Evolutionary conservation across 2,888 invertebrate species (phyloP).

Genomic region (Eristalinus sepulchralis): DNA sequence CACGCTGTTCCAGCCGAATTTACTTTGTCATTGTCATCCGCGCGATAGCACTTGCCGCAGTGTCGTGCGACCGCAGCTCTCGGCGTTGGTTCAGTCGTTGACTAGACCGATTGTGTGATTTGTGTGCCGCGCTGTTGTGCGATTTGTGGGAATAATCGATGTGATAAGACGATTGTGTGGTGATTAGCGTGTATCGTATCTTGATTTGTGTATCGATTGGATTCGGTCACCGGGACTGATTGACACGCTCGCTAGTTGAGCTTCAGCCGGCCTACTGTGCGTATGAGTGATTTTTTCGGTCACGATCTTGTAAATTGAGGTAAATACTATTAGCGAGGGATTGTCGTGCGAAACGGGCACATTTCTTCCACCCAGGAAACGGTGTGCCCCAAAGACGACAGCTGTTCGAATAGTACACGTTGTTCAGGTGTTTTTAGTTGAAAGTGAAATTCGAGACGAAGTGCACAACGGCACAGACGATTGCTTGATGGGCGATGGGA

Average conservation of each 20-base stretch:
- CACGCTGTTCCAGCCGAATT: constrained; percentile 27
- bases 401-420: neutral
- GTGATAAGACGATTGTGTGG: constrained; percentile 31
- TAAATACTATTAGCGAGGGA: neutral
- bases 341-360: neutral
- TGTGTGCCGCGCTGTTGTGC: constrained; percentile 14
- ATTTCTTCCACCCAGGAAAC: neutral
- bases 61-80: neutral
- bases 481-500: neutral
- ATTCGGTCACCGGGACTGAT: constrained; percentile 13
- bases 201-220: constrained; percentile 31
- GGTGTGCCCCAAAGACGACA: neutral
- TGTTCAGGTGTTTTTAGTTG: neutral
- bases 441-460: constrained; percentile 13
- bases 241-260: constrained; percentile 30
- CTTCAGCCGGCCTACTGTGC: constrained; percentile 50
- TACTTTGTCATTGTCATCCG: neutral
- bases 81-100: neutral
- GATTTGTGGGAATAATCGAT: constrained; percentile 3
- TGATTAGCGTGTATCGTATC: constrained; percentile 29
- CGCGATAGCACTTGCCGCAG: neutral
- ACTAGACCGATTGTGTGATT: constrained; percentile 22
- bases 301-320: neutral
- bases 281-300: constrained; percentile 46
- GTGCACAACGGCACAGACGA: neutral